These are phyloP conservation scores for Chrysolina haemoptera DNA, from an alignment of 2,888 invertebrate species.

Conservation along the genomic window DNA sequence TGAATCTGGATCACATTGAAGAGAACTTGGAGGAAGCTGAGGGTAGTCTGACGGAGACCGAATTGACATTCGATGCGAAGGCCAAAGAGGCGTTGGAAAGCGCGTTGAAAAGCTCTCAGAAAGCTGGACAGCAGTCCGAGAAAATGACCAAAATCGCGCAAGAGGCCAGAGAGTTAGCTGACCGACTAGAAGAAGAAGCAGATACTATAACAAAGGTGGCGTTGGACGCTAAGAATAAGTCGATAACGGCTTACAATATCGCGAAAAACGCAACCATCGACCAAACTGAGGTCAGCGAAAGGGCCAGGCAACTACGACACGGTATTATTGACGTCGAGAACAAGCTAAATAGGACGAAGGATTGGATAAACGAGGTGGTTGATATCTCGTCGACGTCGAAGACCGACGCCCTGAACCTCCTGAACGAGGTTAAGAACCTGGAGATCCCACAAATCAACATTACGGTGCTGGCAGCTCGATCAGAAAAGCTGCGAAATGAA, in stretches of 20 bases:
- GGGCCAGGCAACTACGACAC: constrained; percentile 77
- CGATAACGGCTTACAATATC: constrained; percentile 84
- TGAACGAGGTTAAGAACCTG: constrained; percentile 85
- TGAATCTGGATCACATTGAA: constrained; percentile 50
- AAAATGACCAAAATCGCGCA: constrained; percentile 94
- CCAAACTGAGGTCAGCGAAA: constrained; percentile 73
- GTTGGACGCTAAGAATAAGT: constrained; percentile 87
- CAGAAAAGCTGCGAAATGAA: constrained; percentile 79
- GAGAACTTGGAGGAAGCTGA: constrained; percentile 68
- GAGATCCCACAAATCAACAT: constrained; percentile 87
- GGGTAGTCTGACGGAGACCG: constrained; percentile 45
- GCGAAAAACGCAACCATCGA: constrained; percentile 76
- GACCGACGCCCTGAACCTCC: constrained; percentile 85
- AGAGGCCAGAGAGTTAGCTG: constrained; percentile 88
- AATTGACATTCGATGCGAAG: constrained; percentile 83
- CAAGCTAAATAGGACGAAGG: constrained; percentile 79
- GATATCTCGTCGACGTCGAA: constrained; percentile 81
- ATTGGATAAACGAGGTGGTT: constrained; percentile 82
- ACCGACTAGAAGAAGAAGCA: constrained; percentile 85
- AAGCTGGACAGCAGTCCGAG: constrained; percentile 92
- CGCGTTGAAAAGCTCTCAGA: constrained; percentile 85
- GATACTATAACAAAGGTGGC: constrained; percentile 83
- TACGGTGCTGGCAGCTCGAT: constrained; percentile 78
- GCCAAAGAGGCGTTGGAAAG: constrained; percentile 85
- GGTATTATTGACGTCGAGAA: constrained; percentile 80